These are phyloP conservation scores for Hydra vulgaris DNA, from an alignment of 30 jellyfish, hydroid and myxozoan genomes.

Conservation along the genomic window DNA sequence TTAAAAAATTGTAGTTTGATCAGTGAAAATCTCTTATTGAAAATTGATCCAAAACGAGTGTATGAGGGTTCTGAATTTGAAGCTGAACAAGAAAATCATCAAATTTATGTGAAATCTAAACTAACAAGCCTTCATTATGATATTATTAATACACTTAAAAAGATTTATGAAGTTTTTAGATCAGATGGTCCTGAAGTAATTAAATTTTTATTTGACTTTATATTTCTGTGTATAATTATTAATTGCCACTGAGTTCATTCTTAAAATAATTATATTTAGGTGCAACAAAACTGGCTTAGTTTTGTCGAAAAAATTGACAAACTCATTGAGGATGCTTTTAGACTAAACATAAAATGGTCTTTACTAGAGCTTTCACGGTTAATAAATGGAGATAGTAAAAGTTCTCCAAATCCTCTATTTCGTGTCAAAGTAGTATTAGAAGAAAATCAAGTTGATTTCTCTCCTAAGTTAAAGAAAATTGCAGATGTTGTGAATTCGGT, in stretches of 20 bases:
- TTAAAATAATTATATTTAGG: constrained; percentile 20
- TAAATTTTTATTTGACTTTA: background rate
- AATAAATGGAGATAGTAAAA: constrained; percentile 91
- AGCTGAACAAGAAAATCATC: constrained; percentile 80
- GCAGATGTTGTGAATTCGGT: constrained; percentile 65
- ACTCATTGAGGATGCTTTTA: constrained; percentile 88
- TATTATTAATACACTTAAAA: constrained; percentile 49
- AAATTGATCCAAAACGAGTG: constrained; percentile 77
- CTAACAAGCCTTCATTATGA: constrained; percentile 51
- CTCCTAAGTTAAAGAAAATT: constrained; percentile 54
- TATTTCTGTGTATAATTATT: background rate
- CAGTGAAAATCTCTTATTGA: constrained; percentile 61
- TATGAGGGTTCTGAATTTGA: constrained; percentile 82
- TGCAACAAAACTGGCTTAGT: constrained; percentile 82
- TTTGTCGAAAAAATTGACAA: constrained; percentile 76
- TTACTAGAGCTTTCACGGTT: constrained; percentile 84
- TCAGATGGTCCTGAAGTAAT: constrained; percentile 77
- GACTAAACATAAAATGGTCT: constrained; percentile 86
- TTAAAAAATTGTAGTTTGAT: constrained; percentile 64
- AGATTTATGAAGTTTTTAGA: constrained; percentile 66
- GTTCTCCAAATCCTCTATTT: constrained; percentile 71
- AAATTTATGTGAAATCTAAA: constrained; percentile 41
- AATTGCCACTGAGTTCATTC: background rate
- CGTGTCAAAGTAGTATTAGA: constrained; percentile 86
- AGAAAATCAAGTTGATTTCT: constrained; percentile 75